Evolutionary conservation across 2,113 vertebrate species (phyloP), one percentile per base, ranked within the genome.

Genomic region (Pterocles orientalis): DNA sequence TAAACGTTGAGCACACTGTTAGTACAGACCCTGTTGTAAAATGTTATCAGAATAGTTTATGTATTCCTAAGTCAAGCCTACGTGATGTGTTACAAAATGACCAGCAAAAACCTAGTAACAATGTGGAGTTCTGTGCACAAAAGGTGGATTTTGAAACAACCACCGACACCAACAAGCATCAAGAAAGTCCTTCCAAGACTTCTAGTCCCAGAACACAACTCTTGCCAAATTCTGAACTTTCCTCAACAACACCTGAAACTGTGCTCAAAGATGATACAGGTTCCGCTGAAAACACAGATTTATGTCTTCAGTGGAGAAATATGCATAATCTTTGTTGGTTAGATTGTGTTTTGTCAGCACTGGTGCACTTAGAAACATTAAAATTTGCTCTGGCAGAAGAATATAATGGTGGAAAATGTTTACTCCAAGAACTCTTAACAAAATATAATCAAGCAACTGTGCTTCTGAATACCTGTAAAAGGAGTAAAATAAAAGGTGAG

Each of bases 281-380:
- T 77, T 77, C 53, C 14, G 9, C 66, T 62, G 78, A 17, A 53
- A 54, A 95, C 66, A 92, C 51, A 64, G 86, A 89, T 58, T 66
- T 95, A 1, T 95, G 86, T 90, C 98, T 99, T 54, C 99, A 99
- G 66, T 99, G 99, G 99, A 98, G 86, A 90, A 99, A 99, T 60
- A 24, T 25, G 6, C 70, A 97, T 86, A 98, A 98, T 48, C 96
- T 99, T 41, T 99, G 99, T 94, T 99, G 99, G 99, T 95, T 99
- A 97, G 98, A 99, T 94, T 98, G 98, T 2, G 94, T 99, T 97
- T 96, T 99, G 45, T 98, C 98, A 29, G 97, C 97, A 36, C 73
- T 99, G 87, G 98, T 99, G 17, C 98, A 99, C 92, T 98, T 98
- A 65, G 93, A 95, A 96, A 98, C 92, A 24, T 79, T 99, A 79